Evolutionary conservation across 2,113 vertebrate species (phyloP), one percentile per base, ranked within the genome.

Genomic region (Callospermophilus lateralis): DNA sequence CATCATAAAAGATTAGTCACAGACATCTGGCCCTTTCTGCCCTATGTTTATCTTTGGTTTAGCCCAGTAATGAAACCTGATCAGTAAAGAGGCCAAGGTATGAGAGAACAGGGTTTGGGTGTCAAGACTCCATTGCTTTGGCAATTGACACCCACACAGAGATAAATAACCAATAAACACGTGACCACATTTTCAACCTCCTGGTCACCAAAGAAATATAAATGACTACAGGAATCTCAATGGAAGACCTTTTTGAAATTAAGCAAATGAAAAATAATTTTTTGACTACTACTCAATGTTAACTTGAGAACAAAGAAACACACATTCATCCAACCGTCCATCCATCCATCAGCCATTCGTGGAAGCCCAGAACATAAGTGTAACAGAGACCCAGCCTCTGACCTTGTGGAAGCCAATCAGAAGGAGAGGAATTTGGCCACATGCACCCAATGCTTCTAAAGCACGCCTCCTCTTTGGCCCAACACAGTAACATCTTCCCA

Each of bases 401-500:
- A 20, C 28, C 45, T 45, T 20, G 8, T 0, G 0, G 39, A 37
- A 77, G 61, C 8, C 39, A 7, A 1, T 39, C 6, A 55, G 17
- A 32, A 17, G 39, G 39, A 78, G 17, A 24, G 65, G 32, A 55
- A 65, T 67, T 45, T 45, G 68, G 28, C 42, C 39, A 22, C 55
- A 8, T 26, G 67, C 34, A 61, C 58, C 58, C 39, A 34, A 74
- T 17, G 37, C 88, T 48, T 58, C 45, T 58, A 34, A 61, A 87
- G 28, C 48, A 17, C 39, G 67, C 61, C 28, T 7, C 3, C 11
- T 1, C 61, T 89, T 58, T 89, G 88, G 63, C 84, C 63, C n/a
- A 24, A 20, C n/a, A 32, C 9, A 15, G 20, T 15, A 92, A 55
- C 93, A 65, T 94, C 93, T 96, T 72, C 34, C 32, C 80, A 90